phyloP scores from a whole-genome alignment of 2,113 vertebrate species.

The Rhea pennata region DNA sequence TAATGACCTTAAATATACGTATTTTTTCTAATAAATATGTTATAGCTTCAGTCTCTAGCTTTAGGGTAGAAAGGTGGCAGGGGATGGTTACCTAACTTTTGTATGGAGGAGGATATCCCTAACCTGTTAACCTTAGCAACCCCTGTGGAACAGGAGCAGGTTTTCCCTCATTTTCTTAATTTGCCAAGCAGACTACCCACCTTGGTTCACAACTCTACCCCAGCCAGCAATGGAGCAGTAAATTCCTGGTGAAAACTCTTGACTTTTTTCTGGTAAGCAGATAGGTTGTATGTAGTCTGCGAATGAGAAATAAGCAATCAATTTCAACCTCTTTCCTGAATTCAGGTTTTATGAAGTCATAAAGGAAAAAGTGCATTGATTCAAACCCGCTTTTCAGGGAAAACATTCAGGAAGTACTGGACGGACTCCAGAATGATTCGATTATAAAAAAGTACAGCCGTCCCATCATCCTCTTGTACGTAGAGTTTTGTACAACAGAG shows the following conservation, averaged over 20 bases:
- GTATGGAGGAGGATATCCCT: not conserved
- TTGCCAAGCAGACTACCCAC: conserved; percentile 54
- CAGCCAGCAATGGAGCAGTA: conserved; percentile 90
- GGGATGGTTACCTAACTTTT: not conserved
- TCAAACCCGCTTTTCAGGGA: not conserved
- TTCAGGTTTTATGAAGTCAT: not conserved
- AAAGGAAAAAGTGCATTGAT: not conserved
- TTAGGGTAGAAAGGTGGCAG: not conserved
- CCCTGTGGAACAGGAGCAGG: not conserved
- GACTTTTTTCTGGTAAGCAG: conserved; percentile 83
- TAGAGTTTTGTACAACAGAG: not conserved
- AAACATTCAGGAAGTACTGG: not conserved
- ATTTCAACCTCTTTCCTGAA: not conserved
- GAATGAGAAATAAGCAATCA: not conserved
- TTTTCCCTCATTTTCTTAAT: not conserved
- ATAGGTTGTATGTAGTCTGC: conserved; percentile 88
- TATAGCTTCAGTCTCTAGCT: not conserved
- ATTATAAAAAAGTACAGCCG: not conserved
- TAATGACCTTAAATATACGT: not conserved
- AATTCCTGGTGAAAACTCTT: conserved; percentile 78
- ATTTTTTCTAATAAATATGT: not conserved
- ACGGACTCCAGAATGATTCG: not conserved
- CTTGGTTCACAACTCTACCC: conserved; percentile 70
- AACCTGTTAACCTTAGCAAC: not conserved
- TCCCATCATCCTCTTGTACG: not conserved